phyloP scores from a whole-genome alignment of 2,888 invertebrate species.

The Melolontha melolontha region DNA sequence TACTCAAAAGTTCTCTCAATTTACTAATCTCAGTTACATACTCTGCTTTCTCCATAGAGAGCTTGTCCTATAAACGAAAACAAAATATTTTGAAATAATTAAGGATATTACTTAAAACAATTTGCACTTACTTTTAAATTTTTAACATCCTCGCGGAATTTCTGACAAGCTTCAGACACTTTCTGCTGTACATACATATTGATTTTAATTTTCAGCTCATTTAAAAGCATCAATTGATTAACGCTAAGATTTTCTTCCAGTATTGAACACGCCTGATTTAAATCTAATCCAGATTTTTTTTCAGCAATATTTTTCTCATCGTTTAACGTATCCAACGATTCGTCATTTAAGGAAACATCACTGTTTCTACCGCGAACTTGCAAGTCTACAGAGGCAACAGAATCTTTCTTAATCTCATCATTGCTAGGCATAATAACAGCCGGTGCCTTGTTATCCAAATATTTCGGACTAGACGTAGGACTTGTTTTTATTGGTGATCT shows the following conservation, averaged over 20 bases:
- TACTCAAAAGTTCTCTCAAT: conserved; percentile 69
- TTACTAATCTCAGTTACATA: conserved; percentile 69
- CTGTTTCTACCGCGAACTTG: too few relatives aligned
- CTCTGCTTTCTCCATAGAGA: conserved; percentile 71
- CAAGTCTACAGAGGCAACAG: neutral
- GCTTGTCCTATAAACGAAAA: conserved; percentile 62
- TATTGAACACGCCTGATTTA: conserved; percentile 50
- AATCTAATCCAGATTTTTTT: conserved; percentile 39
- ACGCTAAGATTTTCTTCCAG: conserved; percentile 51
- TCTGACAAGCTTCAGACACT: conserved; percentile 47
- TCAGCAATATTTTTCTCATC: neutral
- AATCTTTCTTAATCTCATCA: neutral
- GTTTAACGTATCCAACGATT: too few relatives aligned
- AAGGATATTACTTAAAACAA: neutral
- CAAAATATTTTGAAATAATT: neutral
- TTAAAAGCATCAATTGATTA: conserved; percentile 50
- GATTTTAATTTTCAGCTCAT: conserved; percentile 54
- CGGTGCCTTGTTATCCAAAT: too few relatives aligned
- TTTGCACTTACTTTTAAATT: conserved; percentile 53
- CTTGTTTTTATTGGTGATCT: conserved; percentile 7
- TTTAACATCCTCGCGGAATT: conserved; percentile 53
- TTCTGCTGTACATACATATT: conserved; percentile 52
- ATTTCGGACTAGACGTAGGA: neutral
- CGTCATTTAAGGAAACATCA: too few relatives aligned
- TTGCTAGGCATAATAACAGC: too few relatives aligned